Evolutionary conservation across 2,797 vertebrate genomes (phyloP).

Genomic region (Todus mexicanus): DNA sequence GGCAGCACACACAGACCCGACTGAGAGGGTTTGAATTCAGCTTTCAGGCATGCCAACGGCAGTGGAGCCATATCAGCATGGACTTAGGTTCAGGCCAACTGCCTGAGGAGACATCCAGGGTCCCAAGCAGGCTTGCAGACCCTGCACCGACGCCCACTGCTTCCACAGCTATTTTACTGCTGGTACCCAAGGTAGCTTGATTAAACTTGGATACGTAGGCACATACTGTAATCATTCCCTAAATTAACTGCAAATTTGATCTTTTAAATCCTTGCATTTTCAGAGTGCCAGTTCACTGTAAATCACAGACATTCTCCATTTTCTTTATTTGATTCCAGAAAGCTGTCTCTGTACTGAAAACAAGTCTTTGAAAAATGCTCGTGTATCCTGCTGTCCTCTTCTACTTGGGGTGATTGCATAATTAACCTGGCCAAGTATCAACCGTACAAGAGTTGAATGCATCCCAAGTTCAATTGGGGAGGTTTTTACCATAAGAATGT

Average conservation of each 20-base stretch:
- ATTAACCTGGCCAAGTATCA: slow-evolving; percentile 75
- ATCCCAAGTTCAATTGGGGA: slow-evolving; percentile 71
- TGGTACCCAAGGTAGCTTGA: neutral
- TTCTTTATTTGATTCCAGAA: slow-evolving; percentile 64
- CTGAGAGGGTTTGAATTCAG: rapidly evolving
- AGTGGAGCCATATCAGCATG: rapidly evolving
- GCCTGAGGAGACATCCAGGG: neutral
- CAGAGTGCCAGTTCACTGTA: slow-evolving; percentile 29
- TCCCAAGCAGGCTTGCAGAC: neutral
- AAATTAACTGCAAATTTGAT: slow-evolving; percentile 40
- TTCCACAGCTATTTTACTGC: neutral
- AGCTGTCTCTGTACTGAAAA: slow-evolving; percentile 61
- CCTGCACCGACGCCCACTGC: rapidly evolving
- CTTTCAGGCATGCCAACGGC: neutral
- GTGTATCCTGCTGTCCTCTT: slow-evolving; percentile 66
- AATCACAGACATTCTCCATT: slow-evolving; percentile 63
- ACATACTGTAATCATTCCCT: neutral
- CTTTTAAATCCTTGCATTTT: slow-evolving; percentile 52
- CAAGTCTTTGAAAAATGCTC: slow-evolving; percentile 61
- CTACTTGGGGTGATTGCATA: slow-evolving; percentile 71
- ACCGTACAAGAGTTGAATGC: slow-evolving; percentile 73
- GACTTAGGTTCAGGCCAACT: neutral
- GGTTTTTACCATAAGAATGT: slow-evolving; percentile 77
- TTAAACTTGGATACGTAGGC: neutral
- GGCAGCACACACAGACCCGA: rapidly evolving